Conservation (phyloP, 1,140 invertebrate genomes). For the Panagrolaimus sp. region DNA sequence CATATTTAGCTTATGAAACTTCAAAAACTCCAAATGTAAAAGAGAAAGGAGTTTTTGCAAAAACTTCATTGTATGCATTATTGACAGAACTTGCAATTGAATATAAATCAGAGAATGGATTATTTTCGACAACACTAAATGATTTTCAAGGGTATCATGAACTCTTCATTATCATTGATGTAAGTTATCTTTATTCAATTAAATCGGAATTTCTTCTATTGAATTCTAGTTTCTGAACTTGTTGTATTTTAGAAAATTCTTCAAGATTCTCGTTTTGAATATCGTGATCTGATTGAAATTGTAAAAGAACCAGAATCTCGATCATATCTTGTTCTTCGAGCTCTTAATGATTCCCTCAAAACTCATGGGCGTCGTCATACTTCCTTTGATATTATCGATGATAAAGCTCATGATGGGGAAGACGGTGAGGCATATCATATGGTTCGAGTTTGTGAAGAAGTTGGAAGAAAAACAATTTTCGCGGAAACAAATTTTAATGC, state of each 20-base stretch:
- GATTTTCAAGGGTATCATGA: neutral
- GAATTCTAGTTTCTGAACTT: neutral
- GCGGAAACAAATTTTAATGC: neutral
- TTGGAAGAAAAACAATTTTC: neutral
- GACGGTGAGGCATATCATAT: neutral
- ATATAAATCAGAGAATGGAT: no score
- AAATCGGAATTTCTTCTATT: no score
- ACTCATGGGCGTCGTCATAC: neutral
- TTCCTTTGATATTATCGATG: neutral
- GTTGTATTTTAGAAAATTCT: conserved; percentile 15
- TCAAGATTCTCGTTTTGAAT: no score
- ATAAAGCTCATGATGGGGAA: neutral
- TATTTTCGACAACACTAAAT: no score
- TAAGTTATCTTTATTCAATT: neutral
- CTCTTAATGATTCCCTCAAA: neutral
- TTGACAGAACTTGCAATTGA: no score
- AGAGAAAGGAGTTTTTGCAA: no score
- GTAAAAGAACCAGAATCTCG: neutral
- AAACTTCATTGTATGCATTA: no score
- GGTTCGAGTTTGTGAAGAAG: neutral
- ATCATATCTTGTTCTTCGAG: neutral
- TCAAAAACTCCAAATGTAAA: no score
- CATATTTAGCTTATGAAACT: neutral
- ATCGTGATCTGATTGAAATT: no score
- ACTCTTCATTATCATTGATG: conserved; percentile 7